Evolutionary conservation across 2,797 vertebrate genomes (phyloP).

Genomic region (Perodicticus potto): DNA sequence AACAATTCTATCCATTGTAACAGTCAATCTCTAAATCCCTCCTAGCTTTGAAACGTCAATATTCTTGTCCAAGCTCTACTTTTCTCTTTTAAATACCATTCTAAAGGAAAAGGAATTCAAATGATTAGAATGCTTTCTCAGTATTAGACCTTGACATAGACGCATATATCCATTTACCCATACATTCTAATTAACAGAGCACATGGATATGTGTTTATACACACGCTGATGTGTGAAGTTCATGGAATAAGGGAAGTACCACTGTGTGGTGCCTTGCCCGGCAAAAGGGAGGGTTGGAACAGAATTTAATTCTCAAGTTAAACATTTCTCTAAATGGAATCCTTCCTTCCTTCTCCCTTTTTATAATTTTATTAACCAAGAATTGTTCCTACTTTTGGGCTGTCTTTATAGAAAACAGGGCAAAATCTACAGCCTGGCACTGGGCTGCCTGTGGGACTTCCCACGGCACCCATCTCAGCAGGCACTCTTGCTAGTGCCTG

Average conservation of each 20-base stretch:
- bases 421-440: not conserved
- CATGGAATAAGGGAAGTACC: not conserved
- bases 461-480: not conserved
- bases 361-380: not conserved
- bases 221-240: not conserved
- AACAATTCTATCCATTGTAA: not conserved
- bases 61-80: not conserved
- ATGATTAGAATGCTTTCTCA: not conserved
- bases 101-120: slow-evolving; percentile 22
- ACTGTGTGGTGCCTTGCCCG: not conserved
- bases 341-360: not conserved
- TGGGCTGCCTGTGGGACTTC: not conserved
- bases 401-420: not conserved
- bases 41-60: slow-evolving; percentile 11
- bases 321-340: slow-evolving; percentile 22
- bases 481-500: too few species aligned
- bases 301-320: slow-evolving; percentile 33
- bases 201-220: not conserved
- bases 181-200: not conserved
- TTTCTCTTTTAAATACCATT: slow-evolving; percentile 20
- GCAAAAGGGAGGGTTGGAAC: not conserved
- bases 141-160: not conserved
- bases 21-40: not conserved
- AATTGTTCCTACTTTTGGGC: not conserved
- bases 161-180: not conserved